phyloP scores from a whole-genome alignment of 2,797 vertebrate species.

The Melanotaenia trifasciata region DNA sequence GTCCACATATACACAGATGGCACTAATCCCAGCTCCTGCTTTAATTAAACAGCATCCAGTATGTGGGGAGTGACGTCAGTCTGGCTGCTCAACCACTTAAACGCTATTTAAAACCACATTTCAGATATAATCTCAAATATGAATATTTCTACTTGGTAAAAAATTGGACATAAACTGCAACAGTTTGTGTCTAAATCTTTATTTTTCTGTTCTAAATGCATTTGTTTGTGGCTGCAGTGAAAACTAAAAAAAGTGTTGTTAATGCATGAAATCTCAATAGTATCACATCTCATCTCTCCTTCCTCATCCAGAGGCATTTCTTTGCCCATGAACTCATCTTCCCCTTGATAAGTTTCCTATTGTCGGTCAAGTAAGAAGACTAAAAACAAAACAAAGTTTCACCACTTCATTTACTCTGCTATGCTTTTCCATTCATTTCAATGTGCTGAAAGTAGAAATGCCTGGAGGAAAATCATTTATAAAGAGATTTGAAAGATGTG shows the following conservation, averaged over 20 bases:
- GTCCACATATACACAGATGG: conserved; percentile 48
- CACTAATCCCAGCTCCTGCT: conserved; percentile 61
- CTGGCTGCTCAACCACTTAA: neutral
- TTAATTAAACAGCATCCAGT: conserved; percentile 54
- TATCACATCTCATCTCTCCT: too few species aligned
- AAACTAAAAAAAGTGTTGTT: neutral
- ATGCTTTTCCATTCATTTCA: neutral
- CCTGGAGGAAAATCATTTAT: neutral
- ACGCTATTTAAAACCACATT: conserved; percentile 29
- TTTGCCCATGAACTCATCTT: too few species aligned
- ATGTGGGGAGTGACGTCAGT: neutral
- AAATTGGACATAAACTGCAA: conserved; percentile 5
- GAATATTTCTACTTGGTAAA: conserved; percentile 46
- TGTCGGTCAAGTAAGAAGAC: too few species aligned
- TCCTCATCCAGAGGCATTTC: too few species aligned
- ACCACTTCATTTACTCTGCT: neutral
- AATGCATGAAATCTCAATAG: neutral
- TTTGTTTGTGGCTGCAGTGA: neutral
- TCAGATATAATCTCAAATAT: conserved; percentile 57
- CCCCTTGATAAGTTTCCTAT: too few species aligned
- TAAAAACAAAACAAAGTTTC: conserved; percentile 36
- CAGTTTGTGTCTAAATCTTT: too few species aligned
- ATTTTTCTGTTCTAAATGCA: too few species aligned
- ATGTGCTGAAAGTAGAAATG: neutral
- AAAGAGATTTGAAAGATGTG: neutral